phyloP scores from a whole-genome alignment of 2,113 vertebrate species.

The Lagopus leucura region DNA sequence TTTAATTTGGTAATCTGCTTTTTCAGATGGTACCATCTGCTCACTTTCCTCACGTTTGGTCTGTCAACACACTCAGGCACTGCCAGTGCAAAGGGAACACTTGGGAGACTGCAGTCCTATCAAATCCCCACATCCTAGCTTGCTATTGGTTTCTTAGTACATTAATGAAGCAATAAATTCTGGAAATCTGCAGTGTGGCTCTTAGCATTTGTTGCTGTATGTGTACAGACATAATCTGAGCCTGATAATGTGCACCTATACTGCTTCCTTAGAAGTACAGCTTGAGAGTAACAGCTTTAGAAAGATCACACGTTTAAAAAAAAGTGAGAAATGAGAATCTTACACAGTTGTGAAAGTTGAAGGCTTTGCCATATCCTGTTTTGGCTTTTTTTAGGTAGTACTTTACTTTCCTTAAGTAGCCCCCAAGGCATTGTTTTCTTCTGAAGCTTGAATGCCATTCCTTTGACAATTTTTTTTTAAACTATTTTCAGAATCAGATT shows the following conservation, averaged over 20 bases:
- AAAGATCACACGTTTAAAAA: neutral
- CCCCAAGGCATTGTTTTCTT: neutral
- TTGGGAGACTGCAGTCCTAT: neutral
- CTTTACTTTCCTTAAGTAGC: neutral
- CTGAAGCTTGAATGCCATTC: neutral
- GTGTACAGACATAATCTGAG: neutral
- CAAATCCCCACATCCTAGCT: neutral
- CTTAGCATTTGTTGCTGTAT: constrained; percentile 8
- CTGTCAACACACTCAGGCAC: neutral
- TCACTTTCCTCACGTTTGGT: constrained; percentile 16
- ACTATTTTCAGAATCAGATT: neutral
- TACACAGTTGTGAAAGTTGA: neutral
- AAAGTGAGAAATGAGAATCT: neutral
- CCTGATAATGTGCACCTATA: neutral
- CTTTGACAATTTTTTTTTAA: neutral
- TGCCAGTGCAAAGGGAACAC: neutral
- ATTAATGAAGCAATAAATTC: constrained; percentile 15
- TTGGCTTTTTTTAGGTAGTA: neutral
- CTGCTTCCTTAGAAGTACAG: neutral
- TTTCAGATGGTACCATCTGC: neutral
- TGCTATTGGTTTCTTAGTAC: neutral
- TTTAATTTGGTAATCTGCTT: neutral
- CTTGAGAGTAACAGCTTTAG: neutral
- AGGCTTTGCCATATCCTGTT: neutral
- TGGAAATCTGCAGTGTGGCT: neutral